A percentile compares a stretch with the other conserved stretches of the same genome.
Conservation (phyloP, 2,888 invertebrate species). For the Chrysolina americana region DNA sequence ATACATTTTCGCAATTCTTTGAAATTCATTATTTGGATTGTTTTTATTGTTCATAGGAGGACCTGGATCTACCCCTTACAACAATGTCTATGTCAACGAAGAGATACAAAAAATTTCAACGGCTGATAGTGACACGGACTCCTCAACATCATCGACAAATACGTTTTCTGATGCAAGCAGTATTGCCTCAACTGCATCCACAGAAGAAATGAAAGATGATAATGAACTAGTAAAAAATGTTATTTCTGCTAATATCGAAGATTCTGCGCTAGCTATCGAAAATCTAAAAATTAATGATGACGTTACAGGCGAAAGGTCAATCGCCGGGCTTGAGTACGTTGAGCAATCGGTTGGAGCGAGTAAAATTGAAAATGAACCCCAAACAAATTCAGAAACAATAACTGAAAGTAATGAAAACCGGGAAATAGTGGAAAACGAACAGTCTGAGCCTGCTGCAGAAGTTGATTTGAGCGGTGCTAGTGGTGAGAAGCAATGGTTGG, state of each 20-base stretch:
- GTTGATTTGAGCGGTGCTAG: neutral
- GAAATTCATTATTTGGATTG: neutral
- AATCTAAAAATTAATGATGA: conserved; percentile 10
- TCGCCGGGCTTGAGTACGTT: neutral
- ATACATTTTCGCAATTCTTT: too few species aligned
- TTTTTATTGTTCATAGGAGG: conserved; percentile 54
- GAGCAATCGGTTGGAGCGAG: neutral
- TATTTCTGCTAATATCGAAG: conserved; percentile 8
- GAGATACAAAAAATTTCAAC: conserved; percentile 52
- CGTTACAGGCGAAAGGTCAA: conserved; percentile 5
- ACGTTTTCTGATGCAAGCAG: conserved; percentile 61
- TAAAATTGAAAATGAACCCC: neutral
- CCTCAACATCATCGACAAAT: conserved; percentile 63
- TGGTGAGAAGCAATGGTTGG: conserved; percentile 69
- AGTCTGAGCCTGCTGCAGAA: neutral
- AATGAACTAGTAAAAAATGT: conserved; percentile 10
- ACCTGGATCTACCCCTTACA: conserved; percentile 69
- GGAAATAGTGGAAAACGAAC: neutral
- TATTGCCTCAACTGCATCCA: conserved; percentile 56
- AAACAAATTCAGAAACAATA: neutral
- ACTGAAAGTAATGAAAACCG: conserved; percentile 1
- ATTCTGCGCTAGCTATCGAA: neutral
- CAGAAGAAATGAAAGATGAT: conserved; percentile 50
- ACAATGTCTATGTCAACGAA: conserved; percentile 66
- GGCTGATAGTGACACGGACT: conserved; percentile 56